phyloP scores from a whole-genome alignment of 1,140 invertebrate genomes.

The Drosophila fuyamai region DNA sequence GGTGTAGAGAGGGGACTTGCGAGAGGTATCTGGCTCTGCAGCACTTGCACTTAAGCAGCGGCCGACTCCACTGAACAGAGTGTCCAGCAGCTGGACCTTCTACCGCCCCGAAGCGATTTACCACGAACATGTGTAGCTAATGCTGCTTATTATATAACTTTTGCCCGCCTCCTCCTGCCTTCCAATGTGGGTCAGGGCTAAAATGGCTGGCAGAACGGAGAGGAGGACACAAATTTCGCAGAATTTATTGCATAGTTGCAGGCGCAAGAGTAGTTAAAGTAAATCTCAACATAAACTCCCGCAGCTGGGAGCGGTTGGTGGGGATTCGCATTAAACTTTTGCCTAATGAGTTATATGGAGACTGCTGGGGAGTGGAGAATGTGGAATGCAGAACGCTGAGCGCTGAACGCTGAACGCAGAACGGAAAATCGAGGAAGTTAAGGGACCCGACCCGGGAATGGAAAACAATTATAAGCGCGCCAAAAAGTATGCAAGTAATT shows the following conservation, averaged over 20 bases:
- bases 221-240: conserved; percentile 60
- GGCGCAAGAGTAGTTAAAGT: conserved; percentile 74
- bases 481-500: conserved; percentile 75
- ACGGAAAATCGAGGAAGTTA: not conserved
- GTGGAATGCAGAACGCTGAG: not conserved
- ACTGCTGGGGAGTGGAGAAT: not conserved
- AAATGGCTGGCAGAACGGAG: conserved; percentile 14
- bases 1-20: not conserved
- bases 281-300: conserved; percentile 66
- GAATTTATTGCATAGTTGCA: conserved; percentile 81
- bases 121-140: conserved; percentile 70
- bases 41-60: conserved; percentile 76
- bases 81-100: conserved; percentile 22
- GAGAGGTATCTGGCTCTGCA: conserved; percentile 43
- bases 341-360: conserved; percentile 75
- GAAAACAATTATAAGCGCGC: conserved; percentile 79
- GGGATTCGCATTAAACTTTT: conserved; percentile 58
- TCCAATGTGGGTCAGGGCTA: conserved; percentile 64
- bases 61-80: conserved; percentile 28
- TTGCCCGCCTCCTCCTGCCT: not conserved
- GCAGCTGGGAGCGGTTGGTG: conserved; percentile 21
- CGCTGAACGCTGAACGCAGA: not conserved
- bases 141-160: conserved; percentile 76
- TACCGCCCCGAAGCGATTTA: conserved; percentile 19
- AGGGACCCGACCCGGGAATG: conserved; percentile 36